These are phyloP conservation scores for Menidia menidia DNA, from an alignment of 2,797 vertebrate species.

Conservation along the genomic window DNA sequence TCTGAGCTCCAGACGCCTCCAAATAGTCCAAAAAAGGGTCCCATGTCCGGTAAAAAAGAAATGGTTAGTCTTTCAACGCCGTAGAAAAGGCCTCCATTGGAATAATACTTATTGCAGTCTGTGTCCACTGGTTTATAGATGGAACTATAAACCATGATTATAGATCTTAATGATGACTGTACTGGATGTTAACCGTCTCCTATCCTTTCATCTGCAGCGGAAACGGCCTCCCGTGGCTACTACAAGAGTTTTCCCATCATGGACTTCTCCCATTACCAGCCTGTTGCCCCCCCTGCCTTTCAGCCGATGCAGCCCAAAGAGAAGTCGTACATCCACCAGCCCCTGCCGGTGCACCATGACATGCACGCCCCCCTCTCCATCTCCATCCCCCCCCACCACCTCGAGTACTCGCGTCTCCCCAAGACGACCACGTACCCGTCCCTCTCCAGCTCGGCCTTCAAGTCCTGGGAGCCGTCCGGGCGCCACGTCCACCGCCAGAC, in stretches of 20 bases:
- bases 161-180: not conserved
- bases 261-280: constrained; percentile 82
- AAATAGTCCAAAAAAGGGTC: too few species aligned
- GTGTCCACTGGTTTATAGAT: too few species aligned
- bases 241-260: constrained; percentile 87
- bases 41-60: too few species aligned
- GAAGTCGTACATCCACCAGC: constrained; percentile 78
- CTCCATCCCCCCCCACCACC: constrained; percentile 79
- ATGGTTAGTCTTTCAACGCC: too few species aligned
- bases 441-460: constrained; percentile 78
- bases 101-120: too few species aligned
- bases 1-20: too few species aligned
- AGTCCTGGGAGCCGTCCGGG: constrained; percentile 71
- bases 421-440: constrained; percentile 81
- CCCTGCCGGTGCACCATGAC: constrained; percentile 73
- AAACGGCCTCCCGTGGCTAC: constrained; percentile 84
- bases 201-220: constrained; percentile 71
- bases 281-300: constrained; percentile 74
- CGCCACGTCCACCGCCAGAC: constrained; percentile 79
- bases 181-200: not conserved
- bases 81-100: not conserved
- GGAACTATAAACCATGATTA: too few species aligned
- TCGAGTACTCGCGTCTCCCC: constrained; percentile 80
- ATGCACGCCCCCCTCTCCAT: constrained; percentile 81
- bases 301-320: constrained; percentile 81